phyloP scores from a whole-genome alignment of 2,888 invertebrate genomes.

The Eurois occulta region DNA sequence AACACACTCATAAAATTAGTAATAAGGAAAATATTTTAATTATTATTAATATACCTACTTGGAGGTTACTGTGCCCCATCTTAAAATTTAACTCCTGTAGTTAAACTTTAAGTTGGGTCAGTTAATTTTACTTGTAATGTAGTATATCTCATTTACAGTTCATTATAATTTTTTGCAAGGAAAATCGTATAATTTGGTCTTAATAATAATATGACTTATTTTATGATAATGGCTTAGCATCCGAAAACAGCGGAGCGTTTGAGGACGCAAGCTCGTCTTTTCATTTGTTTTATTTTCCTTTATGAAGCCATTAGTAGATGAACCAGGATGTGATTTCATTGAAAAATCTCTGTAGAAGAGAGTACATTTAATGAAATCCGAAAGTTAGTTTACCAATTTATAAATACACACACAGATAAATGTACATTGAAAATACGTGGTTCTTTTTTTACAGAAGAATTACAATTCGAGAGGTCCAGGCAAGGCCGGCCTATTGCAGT shows the following conservation, averaged over 20 bases:
- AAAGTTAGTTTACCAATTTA: not conserved
- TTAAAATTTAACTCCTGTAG: too few species aligned
- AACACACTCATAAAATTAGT: too few species aligned
- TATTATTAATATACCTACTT: too few species aligned
- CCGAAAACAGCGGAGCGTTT: not conserved
- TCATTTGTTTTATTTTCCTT: not conserved
- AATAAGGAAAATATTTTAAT: too few species aligned
- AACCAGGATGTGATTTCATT: not conserved
- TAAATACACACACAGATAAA: too few species aligned
- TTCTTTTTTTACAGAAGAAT: conserved; percentile 13
- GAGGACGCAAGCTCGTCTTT: not conserved
- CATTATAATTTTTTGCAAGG: too few species aligned
- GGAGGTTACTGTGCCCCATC: too few species aligned
- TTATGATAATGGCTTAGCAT: not conserved
- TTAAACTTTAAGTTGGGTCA: too few species aligned
- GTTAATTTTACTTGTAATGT: not conserved
- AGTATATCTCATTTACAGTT: too few species aligned
- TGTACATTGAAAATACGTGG: not conserved
- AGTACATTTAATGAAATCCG: not conserved
- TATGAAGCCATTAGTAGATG: not conserved
- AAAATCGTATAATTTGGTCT: not conserved
- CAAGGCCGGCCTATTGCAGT: conserved; percentile 38
- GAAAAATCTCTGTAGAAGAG: not conserved
- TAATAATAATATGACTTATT: not conserved
- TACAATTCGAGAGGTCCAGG: conserved; percentile 30